phyloP scores from a whole-genome alignment of 2,797 vertebrate species.

The Chiloscyllium punctatum region DNA sequence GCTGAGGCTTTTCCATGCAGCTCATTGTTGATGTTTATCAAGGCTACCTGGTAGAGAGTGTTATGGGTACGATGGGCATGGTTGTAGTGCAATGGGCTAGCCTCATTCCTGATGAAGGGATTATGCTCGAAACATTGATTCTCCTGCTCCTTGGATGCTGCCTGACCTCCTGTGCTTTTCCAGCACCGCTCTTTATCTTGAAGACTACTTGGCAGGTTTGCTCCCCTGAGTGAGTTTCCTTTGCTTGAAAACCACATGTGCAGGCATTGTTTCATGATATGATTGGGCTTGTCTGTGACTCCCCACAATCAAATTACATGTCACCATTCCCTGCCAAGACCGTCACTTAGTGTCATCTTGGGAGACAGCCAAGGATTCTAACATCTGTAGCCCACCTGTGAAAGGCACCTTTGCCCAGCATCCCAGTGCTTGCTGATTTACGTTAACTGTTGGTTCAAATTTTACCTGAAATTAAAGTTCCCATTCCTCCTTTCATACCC shows the following conservation, averaged over 20 bases:
- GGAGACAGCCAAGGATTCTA: too few species aligned
- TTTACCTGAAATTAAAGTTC: not conserved
- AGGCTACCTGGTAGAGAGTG: too few species aligned
- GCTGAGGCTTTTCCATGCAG: not conserved
- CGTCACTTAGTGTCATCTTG: too few species aligned
- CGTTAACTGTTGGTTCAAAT: not conserved
- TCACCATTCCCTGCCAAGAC: not conserved
- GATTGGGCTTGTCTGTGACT: not conserved
- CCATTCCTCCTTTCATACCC: not conserved
- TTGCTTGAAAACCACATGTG: not conserved
- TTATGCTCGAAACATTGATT: too few species aligned
- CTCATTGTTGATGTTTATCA: not conserved
- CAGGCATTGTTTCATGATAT: not conserved
- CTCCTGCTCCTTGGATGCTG: too few species aligned
- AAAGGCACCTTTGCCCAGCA: not conserved
- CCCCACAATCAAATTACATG: not conserved
- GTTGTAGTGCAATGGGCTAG: too few species aligned
- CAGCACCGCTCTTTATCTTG: too few species aligned
- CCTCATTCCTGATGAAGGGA: too few species aligned
- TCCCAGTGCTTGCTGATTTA: too few species aligned
- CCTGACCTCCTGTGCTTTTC: too few species aligned
- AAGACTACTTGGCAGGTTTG: not conserved
- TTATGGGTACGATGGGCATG: too few species aligned
- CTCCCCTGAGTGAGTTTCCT: not conserved
- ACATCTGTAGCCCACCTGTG: not conserved